Evolutionary conservation across 1,140 invertebrate species (phyloP).

Genomic region (Bombus confusus): DNA sequence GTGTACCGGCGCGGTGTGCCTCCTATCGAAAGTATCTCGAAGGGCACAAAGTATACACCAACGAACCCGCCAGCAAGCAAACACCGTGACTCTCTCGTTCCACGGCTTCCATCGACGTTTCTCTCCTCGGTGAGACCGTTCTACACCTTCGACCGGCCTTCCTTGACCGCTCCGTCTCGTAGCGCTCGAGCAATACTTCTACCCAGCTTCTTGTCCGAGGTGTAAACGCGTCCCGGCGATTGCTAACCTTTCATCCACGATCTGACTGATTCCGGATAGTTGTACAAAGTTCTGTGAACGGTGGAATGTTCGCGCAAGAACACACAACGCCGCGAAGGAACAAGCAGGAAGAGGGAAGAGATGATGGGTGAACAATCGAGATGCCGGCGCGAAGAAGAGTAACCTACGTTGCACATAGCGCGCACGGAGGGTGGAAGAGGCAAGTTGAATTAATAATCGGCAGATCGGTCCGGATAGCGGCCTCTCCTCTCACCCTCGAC

Average conservation of each 20-base stretch:
- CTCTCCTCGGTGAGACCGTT: neutral
- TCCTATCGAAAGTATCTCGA: slow-evolving; percentile 72
- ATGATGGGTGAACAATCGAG: neutral
- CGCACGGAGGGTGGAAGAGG: slow-evolving; percentile 46
- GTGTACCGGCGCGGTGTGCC: slow-evolving; percentile 51
- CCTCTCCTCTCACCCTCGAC: slow-evolving; percentile 48
- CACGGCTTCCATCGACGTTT: neutral
- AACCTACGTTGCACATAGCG: slow-evolving; percentile 9
- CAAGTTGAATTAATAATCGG: slow-evolving; percentile 78
- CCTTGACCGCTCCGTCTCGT: slow-evolving; percentile 19
- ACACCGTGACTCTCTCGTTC: slow-evolving; percentile 61
- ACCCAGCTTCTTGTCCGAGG: slow-evolving; percentile 38
- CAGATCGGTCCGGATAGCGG: slow-evolving; percentile 70
- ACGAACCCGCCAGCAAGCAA: slow-evolving; percentile 62
- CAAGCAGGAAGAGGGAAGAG: neutral
- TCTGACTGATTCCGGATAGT: slow-evolving; percentile 13
- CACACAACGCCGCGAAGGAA: neutral
- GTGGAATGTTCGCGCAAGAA: neutral
- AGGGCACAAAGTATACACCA: slow-evolving; percentile 65
- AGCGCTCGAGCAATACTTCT: neutral
- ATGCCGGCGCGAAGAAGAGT: slow-evolving; percentile 1
- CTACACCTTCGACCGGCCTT: neutral
- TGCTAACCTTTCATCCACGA: slow-evolving; percentile 38
- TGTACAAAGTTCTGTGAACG: slow-evolving; percentile 18
- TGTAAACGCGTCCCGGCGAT: slow-evolving; percentile 42